phyloP scores from a whole-genome alignment of 2,113 vertebrate species.

The Miniopterus natalensis region DNA sequence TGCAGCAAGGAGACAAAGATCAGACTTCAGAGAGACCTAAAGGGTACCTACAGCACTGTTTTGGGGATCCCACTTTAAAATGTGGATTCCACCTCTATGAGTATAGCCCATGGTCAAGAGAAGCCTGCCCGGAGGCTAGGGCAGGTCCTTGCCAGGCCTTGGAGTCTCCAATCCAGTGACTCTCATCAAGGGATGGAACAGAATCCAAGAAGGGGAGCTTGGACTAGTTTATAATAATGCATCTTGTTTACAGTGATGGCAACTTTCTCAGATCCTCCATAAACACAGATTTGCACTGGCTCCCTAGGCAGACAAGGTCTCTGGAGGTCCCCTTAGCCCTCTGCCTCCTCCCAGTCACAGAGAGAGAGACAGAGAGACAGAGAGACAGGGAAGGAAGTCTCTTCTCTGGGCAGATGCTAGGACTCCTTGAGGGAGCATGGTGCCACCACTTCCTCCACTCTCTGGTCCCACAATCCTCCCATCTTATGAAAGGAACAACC shows the following conservation, averaged over 20 bases:
- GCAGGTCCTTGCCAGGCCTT: background rate
- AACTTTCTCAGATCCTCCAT: constrained; percentile 71
- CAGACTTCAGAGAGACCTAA: background rate
- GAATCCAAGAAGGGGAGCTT: background rate
- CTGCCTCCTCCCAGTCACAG: background rate
- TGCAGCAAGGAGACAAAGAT: background rate
- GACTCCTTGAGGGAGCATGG: background rate
- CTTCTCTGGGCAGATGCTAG: background rate
- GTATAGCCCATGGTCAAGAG: background rate
- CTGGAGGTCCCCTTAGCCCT: background rate
- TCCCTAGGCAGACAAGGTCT: constrained; percentile 21
- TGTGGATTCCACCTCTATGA: background rate
- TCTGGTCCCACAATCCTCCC: background rate
- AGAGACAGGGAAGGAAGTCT: background rate
- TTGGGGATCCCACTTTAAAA: background rate
- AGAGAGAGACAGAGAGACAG: background rate
- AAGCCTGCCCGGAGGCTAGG: background rate
- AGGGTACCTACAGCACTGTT: background rate
- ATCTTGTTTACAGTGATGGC: constrained; percentile 63
- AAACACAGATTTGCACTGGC: constrained; percentile 57
- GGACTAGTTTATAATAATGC: constrained; percentile 56
- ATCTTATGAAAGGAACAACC: background rate
- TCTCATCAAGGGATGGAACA: background rate
- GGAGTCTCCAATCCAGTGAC: background rate
- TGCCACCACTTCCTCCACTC: background rate